phyloP scores from a whole-genome alignment of 2,888 invertebrate species.

The Xestia c-nigrum region DNA sequence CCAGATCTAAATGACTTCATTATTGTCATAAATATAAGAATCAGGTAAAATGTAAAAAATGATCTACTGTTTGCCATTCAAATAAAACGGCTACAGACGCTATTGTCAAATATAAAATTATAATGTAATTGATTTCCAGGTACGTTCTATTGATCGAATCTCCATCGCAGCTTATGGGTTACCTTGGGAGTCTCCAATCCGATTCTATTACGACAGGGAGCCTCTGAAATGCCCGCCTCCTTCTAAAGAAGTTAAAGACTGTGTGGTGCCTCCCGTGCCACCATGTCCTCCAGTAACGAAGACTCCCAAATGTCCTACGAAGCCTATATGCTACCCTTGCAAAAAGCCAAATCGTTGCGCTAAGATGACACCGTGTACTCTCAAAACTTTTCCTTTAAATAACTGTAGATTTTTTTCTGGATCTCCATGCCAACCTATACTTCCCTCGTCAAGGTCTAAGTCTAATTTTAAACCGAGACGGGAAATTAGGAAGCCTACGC shows the following conservation, averaged over 20 bases:
- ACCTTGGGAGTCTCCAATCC: not conserved
- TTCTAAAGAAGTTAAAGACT: not conserved
- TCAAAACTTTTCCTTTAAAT: not conserved
- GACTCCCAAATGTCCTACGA: not conserved
- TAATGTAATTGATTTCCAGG: conserved; percentile 24
- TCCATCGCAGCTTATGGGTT: not conserved
- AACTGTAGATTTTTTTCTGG: not conserved
- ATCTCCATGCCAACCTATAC: not conserved
- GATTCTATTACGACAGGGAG: conserved; percentile 5
- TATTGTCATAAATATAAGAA: no score
- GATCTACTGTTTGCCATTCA: not conserved
- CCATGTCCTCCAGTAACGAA: not conserved
- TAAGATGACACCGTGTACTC: not conserved
- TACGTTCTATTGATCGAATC: not conserved
- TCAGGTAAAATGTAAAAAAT: not conserved
- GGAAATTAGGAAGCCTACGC: not conserved
- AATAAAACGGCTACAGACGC: not conserved
- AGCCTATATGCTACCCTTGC: not conserved
- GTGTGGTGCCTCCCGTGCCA: not conserved
- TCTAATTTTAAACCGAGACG: not conserved
- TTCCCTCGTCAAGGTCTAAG: not conserved
- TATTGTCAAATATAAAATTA: not conserved
- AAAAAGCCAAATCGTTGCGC: not conserved
- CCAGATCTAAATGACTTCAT: no score
- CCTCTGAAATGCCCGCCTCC: conserved; percentile 10